Base-by-base conservation (phyloP, 2,888 invertebrate species). In the Uropetala carovei region DNA sequence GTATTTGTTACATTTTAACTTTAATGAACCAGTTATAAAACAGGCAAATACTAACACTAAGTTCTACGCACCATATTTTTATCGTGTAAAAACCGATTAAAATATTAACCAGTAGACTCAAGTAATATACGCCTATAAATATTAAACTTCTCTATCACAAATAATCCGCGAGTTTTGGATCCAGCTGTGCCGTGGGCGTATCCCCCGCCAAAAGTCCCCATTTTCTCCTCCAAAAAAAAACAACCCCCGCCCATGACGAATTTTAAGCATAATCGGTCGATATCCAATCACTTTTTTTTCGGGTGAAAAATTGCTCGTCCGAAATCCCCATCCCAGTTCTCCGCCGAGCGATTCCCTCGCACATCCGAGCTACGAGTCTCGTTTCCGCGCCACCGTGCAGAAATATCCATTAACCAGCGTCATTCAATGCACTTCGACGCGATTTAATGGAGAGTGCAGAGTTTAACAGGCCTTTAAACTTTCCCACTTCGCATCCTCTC, bases 401-500 rank as follows among this genome's bases (percentile, higher is more conserved):
- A 89, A 89, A 89, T 89, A 89, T 89, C 89, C 89, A 89, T 89
- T 89, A 89, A 89, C 64, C 89, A 89, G 89, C 89, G 89, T 89
- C 89, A 89, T 89, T 89, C 89, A 89, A 89, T 89, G 89, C 89
- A 89, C 89, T 89, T 89, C 68, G 89, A 89, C 89, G 89, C 89
- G 89, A 89, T 89, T 89, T 89, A 89, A 89, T 89, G 89, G 89
- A 89, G 89, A 89, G 89, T 89, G 89, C 89, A 89, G 89, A 89
- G 89, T 89, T 89, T 89, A 89, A 89, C 89, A 89, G 89, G 89
- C 89, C 89, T 89, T 89, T 89, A 89, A 89, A 89, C 89, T 89
- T 89, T 89, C 89, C 89, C 89, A 89, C 89, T 89, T 86, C 83
- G 86, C 89, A 91, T 85, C 75, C 82, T 92, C 91, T 27, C 86